Percentiles rank a stretch among this genome's conserved stretches.
phyloP scores from a whole-genome alignment of 2,113 vertebrate species.

The Poeciliopsis retropinna region DNA sequence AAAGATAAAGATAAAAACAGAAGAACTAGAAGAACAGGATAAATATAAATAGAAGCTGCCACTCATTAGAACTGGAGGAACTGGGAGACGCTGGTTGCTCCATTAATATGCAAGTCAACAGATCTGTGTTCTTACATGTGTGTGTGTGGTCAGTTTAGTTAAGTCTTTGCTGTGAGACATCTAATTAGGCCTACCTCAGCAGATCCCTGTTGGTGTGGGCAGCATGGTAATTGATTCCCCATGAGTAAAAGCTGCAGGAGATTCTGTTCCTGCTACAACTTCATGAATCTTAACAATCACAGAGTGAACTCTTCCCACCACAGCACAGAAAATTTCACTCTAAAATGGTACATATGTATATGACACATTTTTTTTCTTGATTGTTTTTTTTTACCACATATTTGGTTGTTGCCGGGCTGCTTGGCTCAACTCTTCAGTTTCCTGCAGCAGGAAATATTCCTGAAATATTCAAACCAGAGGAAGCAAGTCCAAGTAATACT shows the following conservation, averaged over 20 bases:
- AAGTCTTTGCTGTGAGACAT: slow-evolving; percentile 55
- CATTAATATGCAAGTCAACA: slow-evolving; percentile 42
- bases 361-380: neutral
- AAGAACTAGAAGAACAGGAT: slow-evolving; percentile 7
- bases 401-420: neutral
- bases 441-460: neutral
- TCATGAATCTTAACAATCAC: slow-evolving; percentile 57
- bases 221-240: slow-evolving; percentile 72
- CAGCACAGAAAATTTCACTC: slow-evolving; percentile 31
- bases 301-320: slow-evolving; percentile 62
- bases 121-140: slow-evolving; percentile 18
- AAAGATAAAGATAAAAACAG: neutral
- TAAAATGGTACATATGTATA: neutral
- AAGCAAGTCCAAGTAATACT: neutral
- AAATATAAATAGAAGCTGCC: neutral
- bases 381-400: neutral
- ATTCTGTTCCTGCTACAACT: slow-evolving; percentile 26
- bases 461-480: neutral
- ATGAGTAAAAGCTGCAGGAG: slow-evolving; percentile 43
- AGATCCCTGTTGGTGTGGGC: slow-evolving; percentile 48
- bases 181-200: slow-evolving; percentile 73
- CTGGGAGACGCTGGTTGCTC: slow-evolving; percentile 25
- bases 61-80: slow-evolving; percentile 13
- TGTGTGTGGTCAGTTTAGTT: slow-evolving; percentile 42
- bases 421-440: neutral